Base-by-base conservation (phyloP, 1,140 invertebrate genomes). In the Hypsibius dujardini region DNA sequence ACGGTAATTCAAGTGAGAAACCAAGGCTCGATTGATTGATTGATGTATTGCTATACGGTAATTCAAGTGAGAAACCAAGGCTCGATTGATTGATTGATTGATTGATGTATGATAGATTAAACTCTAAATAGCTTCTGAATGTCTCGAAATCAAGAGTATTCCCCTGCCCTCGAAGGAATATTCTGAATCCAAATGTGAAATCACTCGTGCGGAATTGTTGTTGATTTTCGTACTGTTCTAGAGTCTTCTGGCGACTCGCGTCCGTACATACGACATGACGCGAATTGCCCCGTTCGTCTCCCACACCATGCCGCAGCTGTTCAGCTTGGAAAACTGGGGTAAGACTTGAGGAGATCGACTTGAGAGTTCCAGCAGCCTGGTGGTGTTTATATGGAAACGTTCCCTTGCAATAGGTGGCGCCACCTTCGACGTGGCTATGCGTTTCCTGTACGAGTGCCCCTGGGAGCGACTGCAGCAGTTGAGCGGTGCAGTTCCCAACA, bases 361-460 rank as follows among this genome's bases (percentile, higher is more conserved):
- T 47, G 42, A 7, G 71, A 72, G 28, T 72, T 28, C 14, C 15
- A n/a, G 70, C 59, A n/a, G 46, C 69, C 14, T 1, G 46, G 1
- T 47, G 1, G 45, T 73, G 40, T 3, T 67, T 70, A 47, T 59
- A 59, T n/a, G 14, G n/a, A 28, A 45, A 47, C 46, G 71, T 76
- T 42, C 71, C 28, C 28, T 28, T 28, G 28, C 28, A 28, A 28
- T 28, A 28, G 28, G 28, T 81, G 90, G 95, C 46, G 96, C 96
- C 2, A 99, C 96, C 0, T 99, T 98, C 79, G 95, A 99, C 81
- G 96, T 99, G 0, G 87, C 94, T 0, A 83, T 98, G 74, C 75
- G 95, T 76, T 99, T 98, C 81, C 83, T 98, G 0, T 94, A 98
- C 80, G 96, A 99, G 80, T 98, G 95, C 78, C 95, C 96, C 0